A percentile compares a stretch with the other conserved stretches of the same genome.
phyloP scores from a whole-genome alignment of 2,113 vertebrate genomes.

The Eulemur macaco region DNA sequence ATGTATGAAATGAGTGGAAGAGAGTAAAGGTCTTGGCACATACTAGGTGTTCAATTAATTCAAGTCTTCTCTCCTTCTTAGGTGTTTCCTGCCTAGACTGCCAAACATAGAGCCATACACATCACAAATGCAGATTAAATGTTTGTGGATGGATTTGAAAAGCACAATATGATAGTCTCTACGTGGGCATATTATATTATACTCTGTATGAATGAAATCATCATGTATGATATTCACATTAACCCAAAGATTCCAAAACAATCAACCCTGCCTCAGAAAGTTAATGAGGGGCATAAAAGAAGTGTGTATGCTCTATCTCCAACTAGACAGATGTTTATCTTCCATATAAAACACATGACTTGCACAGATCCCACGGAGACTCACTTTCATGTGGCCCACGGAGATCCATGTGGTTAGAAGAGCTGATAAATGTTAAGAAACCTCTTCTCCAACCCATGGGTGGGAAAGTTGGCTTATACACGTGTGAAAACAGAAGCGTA shows the following conservation, averaged over 20 bases:
- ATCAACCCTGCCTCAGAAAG: not conserved
- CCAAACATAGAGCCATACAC: not conserved
- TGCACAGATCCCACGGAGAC: not conserved
- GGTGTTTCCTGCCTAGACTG: not conserved
- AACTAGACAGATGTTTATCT: constrained; percentile 45
- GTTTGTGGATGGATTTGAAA: not conserved
- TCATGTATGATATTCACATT: not conserved
- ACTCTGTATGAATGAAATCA: constrained; percentile 15
- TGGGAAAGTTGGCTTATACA: not conserved
- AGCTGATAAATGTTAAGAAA: not conserved
- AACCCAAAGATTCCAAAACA: not conserved
- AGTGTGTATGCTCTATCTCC: not conserved
- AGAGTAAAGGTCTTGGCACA: not conserved
- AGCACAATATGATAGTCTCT: not conserved
- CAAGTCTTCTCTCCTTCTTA: not conserved
- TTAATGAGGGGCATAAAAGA: constrained; percentile 1
- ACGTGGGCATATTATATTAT: not conserved
- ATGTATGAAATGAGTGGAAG: not conserved
- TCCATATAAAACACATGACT: not conserved
- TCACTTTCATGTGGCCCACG: not conserved
- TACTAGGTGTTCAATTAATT: not conserved
- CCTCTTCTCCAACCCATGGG: not conserved
- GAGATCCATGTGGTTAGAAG: not conserved
- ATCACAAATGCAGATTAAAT: not conserved
- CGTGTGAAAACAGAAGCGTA: not conserved